These are phyloP conservation scores for Nasonia vitripennis DNA, from an alignment of 1,140 invertebrate species.

Conservation along the genomic window DNA sequence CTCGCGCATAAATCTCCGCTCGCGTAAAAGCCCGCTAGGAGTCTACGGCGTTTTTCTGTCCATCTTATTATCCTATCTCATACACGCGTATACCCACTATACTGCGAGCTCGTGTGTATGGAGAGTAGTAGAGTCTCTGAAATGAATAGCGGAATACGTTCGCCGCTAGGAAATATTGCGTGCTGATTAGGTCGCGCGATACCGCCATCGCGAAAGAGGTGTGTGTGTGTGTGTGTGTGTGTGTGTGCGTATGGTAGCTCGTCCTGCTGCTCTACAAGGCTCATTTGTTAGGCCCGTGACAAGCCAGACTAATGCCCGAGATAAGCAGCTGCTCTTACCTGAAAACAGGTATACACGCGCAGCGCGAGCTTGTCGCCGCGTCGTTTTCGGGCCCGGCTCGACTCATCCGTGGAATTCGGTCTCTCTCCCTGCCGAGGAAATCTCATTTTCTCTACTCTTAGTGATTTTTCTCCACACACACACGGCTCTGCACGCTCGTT, in stretches of 20 bases:
- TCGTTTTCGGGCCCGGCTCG: too few species aligned
- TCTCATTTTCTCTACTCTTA: constrained; percentile 31
- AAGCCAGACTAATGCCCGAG: constrained; percentile 62
- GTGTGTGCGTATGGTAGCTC: neutral
- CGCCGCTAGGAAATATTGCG: constrained; percentile 27
- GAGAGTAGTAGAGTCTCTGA: neutral
- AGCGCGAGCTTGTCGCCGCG: too few species aligned
- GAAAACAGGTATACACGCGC: constrained; percentile 57
- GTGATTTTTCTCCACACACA: neutral
- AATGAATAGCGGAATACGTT: constrained; percentile 5
- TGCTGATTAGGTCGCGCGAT: constrained; percentile 36
- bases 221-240: too few species aligned
- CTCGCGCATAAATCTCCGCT: constrained; percentile 14
- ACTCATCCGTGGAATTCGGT: neutral
- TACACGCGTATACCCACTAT: neutral
- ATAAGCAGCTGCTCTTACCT: constrained; percentile 58
- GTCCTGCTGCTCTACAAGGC: constrained; percentile 53
- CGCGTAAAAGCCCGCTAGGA: neutral
- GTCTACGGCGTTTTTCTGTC: neutral
- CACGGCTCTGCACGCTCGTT: neutral
- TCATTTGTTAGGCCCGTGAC: constrained; percentile 62
- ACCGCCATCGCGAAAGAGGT: neutral
- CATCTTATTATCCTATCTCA: neutral
- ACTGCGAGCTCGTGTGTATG: too few species aligned
- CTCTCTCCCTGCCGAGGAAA: neutral